phyloP scores from a whole-genome alignment of 1,140 invertebrate genomes.

The Caenorhabditis latens region DNA sequence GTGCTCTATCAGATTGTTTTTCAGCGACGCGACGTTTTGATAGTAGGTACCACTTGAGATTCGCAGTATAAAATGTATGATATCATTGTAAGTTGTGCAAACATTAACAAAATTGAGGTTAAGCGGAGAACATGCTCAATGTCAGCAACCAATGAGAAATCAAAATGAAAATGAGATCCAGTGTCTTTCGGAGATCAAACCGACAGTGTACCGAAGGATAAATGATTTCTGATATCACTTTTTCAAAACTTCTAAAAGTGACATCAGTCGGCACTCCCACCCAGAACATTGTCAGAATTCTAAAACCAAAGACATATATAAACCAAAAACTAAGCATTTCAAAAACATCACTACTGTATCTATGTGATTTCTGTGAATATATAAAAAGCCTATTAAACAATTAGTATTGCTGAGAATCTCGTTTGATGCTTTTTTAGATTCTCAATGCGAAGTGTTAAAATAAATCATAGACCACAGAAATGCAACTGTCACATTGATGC shows the following conservation, averaged over 20 bases:
- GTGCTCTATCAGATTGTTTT: conserved; percentile 12
- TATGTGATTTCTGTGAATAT: no score
- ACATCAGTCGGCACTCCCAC: not conserved
- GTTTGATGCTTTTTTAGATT: no score
- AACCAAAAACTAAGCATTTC: not conserved
- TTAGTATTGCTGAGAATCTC: no score
- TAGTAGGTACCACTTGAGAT: conserved; percentile 31
- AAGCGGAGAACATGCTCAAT: no score
- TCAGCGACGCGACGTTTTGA: not conserved
- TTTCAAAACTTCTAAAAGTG: not conserved
- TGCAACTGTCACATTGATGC: no score
- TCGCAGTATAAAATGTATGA: not conserved
- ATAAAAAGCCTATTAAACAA: no score
- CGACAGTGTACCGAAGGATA: not conserved
- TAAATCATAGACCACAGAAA: no score
- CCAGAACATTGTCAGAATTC: not conserved
- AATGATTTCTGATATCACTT: not conserved
- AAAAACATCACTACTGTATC: not conserved
- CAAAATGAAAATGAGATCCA: not conserved
- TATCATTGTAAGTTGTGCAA: conserved; percentile 38
- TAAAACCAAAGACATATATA: not conserved
- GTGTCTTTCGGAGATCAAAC: not conserved
- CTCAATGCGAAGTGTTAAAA: no score
- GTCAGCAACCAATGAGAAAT: not conserved
- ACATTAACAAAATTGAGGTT: not conserved